A percentile compares a stretch with the other conserved stretches of the same genome.
These are phyloP conservation scores for Plecturocebus donacophilus DNA, from an alignment of 2,113 vertebrate genomes.

Conservation along the genomic window DNA sequence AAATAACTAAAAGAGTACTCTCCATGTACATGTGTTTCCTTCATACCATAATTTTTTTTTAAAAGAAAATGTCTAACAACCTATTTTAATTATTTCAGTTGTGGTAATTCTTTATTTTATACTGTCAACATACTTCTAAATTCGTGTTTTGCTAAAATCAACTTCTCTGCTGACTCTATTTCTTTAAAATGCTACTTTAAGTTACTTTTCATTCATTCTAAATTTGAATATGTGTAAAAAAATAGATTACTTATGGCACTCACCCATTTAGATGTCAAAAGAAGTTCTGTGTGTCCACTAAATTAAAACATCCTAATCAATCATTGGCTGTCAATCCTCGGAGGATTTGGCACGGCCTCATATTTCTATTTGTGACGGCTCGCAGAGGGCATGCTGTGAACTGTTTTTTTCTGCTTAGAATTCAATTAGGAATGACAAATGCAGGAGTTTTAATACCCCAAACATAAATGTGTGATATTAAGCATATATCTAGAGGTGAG, in stretches of 20 bases:
- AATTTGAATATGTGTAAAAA: slow-evolving; percentile 8
- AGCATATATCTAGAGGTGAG: neutral
- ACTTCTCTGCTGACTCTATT: slow-evolving; percentile 26
- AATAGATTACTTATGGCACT: slow-evolving; percentile 65
- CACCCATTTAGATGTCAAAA: slow-evolving; percentile 76
- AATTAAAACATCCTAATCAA: slow-evolving; percentile 79
- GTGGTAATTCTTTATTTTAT: neutral
- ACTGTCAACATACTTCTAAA: slow-evolving; percentile 4
- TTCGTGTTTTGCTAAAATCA: slow-evolving; percentile 6
- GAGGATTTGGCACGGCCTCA: slow-evolving; percentile 75
- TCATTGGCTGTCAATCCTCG: slow-evolving; percentile 74
- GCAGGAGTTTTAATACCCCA: slow-evolving; percentile 74
- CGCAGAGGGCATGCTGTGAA: slow-evolving; percentile 73
- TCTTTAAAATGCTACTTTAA: slow-evolving; percentile 58
- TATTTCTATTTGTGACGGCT: slow-evolving; percentile 81
- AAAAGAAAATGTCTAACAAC: slow-evolving; percentile 18
- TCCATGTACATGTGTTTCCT: neutral
- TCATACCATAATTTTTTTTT: neutral
- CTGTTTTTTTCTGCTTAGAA: slow-evolving; percentile 72
- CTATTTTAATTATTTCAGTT: slow-evolving; percentile 44
- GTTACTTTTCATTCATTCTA: slow-evolving; percentile 60
- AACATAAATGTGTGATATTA: slow-evolving; percentile 67
- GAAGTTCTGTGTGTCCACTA: slow-evolving; percentile 67
- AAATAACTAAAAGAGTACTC: neutral
- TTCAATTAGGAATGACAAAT: slow-evolving; percentile 80